Evolutionary conservation across 23 tunicate species (phyloP).

Genomic region (Styela plicata): DNA sequence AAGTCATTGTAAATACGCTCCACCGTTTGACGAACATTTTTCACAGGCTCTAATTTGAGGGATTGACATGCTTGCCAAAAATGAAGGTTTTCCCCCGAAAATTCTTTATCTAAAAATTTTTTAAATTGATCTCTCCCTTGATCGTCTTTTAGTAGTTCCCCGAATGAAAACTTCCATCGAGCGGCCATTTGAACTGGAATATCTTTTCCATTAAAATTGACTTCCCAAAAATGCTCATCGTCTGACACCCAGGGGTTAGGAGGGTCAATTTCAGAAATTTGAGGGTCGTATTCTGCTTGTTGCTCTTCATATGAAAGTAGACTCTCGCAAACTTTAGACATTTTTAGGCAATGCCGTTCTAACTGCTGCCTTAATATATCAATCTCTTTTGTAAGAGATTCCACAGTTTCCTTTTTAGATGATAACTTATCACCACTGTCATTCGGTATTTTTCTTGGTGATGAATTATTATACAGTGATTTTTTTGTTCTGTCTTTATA

Average conservation of each 20-base stretch:
- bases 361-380: conserved; percentile 47
- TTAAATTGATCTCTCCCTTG: conserved; percentile 71
- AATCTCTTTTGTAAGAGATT: conserved; percentile 40
- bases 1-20: conserved; percentile 52
- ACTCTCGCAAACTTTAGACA: conserved; percentile 90
- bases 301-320: conserved; percentile 57
- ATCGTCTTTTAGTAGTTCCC: conserved; percentile 65
- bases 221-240: conserved; percentile 69
- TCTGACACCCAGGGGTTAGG: conserved; percentile 78
- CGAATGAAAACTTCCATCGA: conserved; percentile 88
- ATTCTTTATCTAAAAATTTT: conserved; percentile 90
- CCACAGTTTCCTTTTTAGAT: conserved; percentile 38
- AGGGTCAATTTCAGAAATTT: conserved; percentile 44
- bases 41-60: conserved; percentile 63
- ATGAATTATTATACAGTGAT: conserved; percentile 74
- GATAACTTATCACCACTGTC: conserved; percentile 11
- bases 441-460: conserved; percentile 53
- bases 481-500: conserved; percentile 69
- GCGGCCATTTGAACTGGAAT: conserved; percentile 63
- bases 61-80: conserved; percentile 79
- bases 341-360: conserved; percentile 87
- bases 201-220: conserved; percentile 32
- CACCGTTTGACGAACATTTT: conserved; percentile 42
- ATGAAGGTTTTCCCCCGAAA: conserved; percentile 89
- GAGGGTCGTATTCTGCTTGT: conserved; percentile 69